phyloP scores from a whole-genome alignment of 2,113 vertebrate genomes.

The Ahaetulla prasina region DNA sequence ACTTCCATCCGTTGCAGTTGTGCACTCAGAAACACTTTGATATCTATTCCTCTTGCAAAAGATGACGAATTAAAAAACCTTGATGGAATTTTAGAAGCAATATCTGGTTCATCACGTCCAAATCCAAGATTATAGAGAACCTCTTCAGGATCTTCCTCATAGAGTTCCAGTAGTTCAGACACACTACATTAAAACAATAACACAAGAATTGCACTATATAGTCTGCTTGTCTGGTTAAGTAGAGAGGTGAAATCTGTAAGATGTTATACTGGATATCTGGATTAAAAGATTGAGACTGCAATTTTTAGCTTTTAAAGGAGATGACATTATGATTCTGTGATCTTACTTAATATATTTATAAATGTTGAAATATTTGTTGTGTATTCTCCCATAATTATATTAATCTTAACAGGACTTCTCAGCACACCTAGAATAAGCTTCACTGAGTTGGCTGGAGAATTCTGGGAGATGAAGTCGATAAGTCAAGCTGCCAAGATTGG shows the following conservation, averaged over 20 bases:
- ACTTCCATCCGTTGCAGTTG: slow-evolving; percentile 95
- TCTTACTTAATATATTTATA: neutral
- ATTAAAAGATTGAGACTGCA: neutral
- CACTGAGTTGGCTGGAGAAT: neutral
- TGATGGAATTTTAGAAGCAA: slow-evolving; percentile 88
- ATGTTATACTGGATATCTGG: neutral
- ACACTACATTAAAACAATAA: slow-evolving; percentile 73
- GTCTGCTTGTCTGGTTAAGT: neutral
- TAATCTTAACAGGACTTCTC: neutral
- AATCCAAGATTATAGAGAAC: slow-evolving; percentile 96
- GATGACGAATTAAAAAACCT: slow-evolving; percentile 89
- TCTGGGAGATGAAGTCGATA: neutral
- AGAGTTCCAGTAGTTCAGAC: slow-evolving; percentile 93
- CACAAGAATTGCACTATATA: slow-evolving; percentile 15
- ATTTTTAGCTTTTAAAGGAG: neutral
- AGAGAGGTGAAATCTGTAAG: slow-evolving; percentile 2
- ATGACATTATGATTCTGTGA: neutral
- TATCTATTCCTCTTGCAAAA: slow-evolving; percentile 91
- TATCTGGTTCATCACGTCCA: slow-evolving; percentile 93
- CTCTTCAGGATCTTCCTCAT: slow-evolving; percentile 96
- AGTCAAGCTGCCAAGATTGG: neutral
- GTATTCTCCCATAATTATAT: neutral
- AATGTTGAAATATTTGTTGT: neutral
- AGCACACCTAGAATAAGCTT: neutral
- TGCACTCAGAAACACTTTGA: slow-evolving; percentile 94